phyloP scores from a whole-genome alignment of 2,888 invertebrate species.

The Therioaphis trifolii region DNA sequence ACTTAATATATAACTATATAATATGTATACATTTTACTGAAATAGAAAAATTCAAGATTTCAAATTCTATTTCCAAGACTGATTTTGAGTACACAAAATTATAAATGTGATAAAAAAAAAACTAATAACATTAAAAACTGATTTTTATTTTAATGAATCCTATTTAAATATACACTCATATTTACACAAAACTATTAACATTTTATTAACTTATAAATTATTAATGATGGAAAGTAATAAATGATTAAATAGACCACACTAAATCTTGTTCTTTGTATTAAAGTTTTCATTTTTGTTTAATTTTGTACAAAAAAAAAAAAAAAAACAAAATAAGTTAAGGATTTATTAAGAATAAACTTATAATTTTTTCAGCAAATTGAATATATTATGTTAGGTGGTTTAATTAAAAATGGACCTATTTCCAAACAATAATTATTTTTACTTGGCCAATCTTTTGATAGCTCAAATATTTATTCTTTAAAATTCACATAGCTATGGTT shows the following conservation, averaged over 20 bases:
- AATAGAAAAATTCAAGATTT: too few relatives aligned
- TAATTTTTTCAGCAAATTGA: not conserved
- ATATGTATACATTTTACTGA: too few relatives aligned
- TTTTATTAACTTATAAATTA: constrained; percentile 1
- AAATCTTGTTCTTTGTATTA: not conserved
- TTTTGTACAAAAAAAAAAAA: constrained; percentile 32
- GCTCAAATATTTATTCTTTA: not conserved
- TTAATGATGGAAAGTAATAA: not conserved
- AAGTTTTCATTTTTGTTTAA: constrained; percentile 10
- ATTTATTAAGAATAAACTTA: not conserved
- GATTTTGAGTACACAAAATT: too few relatives aligned
- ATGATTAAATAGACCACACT: constrained; percentile 8
- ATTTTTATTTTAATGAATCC: constrained; percentile 30
- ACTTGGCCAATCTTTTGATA: constrained; percentile 61
- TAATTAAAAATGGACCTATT: not conserved
- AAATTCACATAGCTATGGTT: constrained; percentile 78
- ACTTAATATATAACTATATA: too few relatives aligned
- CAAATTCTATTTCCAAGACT: too few relatives aligned
- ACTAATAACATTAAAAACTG: constrained; percentile 18
- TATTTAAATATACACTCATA: constrained; percentile 44
- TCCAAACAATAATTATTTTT: constrained; percentile 18
- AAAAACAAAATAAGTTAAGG: too few relatives aligned
- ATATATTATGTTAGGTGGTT: not conserved
- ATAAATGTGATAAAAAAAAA: not conserved
- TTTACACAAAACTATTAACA: constrained; percentile 31